A percentile compares a stretch with the other conserved stretches of the same genome.
These are phyloP conservation scores for Enteromius viviparus DNA, from an alignment of 2,797 vertebrate species.

Conservation along the genomic window DNA sequence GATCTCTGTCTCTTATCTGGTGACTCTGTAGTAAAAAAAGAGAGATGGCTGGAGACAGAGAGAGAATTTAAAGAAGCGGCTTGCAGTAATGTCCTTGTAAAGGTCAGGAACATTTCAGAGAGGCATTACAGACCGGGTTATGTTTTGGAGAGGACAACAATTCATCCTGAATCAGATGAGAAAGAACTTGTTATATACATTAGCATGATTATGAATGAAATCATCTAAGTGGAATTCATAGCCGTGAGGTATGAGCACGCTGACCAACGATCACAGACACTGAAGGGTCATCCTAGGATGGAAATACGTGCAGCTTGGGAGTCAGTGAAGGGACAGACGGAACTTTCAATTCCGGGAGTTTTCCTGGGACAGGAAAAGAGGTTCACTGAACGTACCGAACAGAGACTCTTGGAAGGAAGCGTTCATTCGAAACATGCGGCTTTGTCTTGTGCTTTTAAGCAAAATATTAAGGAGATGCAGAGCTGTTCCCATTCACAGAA, in stretches of 20 bases:
- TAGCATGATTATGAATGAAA: slow-evolving; percentile 13
- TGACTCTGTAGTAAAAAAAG: background rate
- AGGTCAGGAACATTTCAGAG: slow-evolving; percentile 44
- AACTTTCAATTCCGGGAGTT: slow-evolving; percentile 8
- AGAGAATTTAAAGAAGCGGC: slow-evolving; percentile 21
- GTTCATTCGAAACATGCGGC: slow-evolving; percentile 3
- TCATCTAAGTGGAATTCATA: background rate
- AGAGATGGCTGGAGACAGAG: slow-evolving; percentile 21
- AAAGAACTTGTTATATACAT: background rate
- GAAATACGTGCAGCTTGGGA: slow-evolving; percentile 29
- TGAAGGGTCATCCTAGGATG: background rate
- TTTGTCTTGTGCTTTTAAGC: slow-evolving; percentile 11
- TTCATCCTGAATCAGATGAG: slow-evolving; percentile 15
- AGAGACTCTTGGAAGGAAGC: slow-evolving; percentile 30
- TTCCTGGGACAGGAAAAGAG: slow-evolving; percentile 38
- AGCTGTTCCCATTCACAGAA: slow-evolving; percentile 21
- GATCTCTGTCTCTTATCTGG: slow-evolving; percentile 38
- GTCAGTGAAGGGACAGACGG: slow-evolving; percentile 17
- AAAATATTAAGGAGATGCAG: slow-evolving; percentile 22
- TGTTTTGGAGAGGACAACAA: slow-evolving; percentile 20
- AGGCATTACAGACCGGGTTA: background rate
- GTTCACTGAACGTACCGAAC: slow-evolving; percentile 4
- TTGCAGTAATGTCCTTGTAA: slow-evolving; percentile 37
- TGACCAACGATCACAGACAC: background rate
- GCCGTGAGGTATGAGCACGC: background rate